These are phyloP conservation scores for Shinisaurus crocodilurus DNA, from an alignment of 2,113 vertebrate genomes.

Conservation along the genomic window DNA sequence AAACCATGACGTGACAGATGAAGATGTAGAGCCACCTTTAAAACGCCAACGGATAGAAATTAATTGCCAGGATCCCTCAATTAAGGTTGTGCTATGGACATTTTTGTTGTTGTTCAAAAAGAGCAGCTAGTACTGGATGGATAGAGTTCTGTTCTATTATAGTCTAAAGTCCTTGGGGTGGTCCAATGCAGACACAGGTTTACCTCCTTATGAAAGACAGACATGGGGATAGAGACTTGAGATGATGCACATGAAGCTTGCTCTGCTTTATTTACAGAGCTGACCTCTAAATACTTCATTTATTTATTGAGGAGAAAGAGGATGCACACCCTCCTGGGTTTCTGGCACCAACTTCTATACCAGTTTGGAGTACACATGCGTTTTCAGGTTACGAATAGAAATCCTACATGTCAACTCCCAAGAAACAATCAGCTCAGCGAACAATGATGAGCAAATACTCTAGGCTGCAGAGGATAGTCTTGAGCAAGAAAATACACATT, in stretches of 20 bases:
- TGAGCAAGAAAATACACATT: not conserved
- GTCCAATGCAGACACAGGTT: not conserved
- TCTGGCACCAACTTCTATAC: not conserved
- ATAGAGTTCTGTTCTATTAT: too few species aligned
- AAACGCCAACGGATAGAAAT: constrained; percentile 91
- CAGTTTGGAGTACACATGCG: not conserved
- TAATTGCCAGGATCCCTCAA: constrained; percentile 89
- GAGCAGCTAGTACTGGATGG: not conserved
- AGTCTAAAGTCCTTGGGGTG: not conserved
- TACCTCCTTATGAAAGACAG: not conserved
- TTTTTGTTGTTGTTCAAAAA: not conserved
- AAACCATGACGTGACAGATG: constrained; percentile 87
- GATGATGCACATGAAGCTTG: not conserved
- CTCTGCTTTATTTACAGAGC: not conserved
- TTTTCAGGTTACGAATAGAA: not conserved
- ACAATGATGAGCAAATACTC: not conserved
- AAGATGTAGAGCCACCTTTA: constrained; percentile 85
- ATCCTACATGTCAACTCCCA: not conserved
- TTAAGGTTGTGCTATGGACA: constrained; percentile 83
- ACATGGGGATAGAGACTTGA: not conserved
- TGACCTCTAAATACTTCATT: too few species aligned
- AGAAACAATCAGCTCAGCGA: not conserved
- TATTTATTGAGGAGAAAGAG: not conserved
- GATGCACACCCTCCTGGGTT: not conserved
- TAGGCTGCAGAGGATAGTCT: not conserved